Base-by-base conservation (phyloP, 2,113 vertebrate species). In the Vidua macroura region DNA sequence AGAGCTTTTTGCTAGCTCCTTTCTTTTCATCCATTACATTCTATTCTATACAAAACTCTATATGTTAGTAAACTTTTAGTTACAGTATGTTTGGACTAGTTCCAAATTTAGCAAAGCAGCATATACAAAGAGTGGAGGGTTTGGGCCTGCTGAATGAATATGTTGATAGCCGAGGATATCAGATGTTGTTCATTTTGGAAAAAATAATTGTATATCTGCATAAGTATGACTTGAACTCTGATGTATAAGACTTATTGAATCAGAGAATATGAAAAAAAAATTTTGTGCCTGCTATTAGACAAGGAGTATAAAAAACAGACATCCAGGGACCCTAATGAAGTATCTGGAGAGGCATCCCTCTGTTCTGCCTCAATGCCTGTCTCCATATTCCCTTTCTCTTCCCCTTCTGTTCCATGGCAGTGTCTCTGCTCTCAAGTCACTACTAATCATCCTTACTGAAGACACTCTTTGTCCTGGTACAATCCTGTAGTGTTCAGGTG, bases 381-480 rank as follows among this genome's bases (percentile, higher is more conserved):
- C 13, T 60, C 16, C 20, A 13, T 33, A 48, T 24, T 80, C 20
- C 8, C 8, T 44, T 90, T 51, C 15, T 70, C 15, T 55, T 90
- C 68, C 7, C 6, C 11, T 70, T 46, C 31, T 59, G 3, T 60
- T 23, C 19, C 13, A 6, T 35, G 48, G 30, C 0, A 0, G 3
- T 30, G 27, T 19, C 6, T 43, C 9, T 63, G 33, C 14, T 58
- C 41, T 68, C 9, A 58, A 39, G 60, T 43, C 69, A 80, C 3
- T 20, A 37, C 5, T 56, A 28, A 52, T 33, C 21, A 66, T 20
- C 19, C 31, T 83, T 72, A 60, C 19, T 49, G n/a, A 73, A 88
- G 74, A 2, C 8, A 14, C 1, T 18, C 7, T 49, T 86, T 66
- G 30, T 78, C 12, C 25, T 78, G 9, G 69, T 27, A 63, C 6